Evolutionary conservation across 2,888 invertebrate species (phyloP), one percentile per base, ranked within the genome.

Genomic region (Eugnorisma glareosa): DNA sequence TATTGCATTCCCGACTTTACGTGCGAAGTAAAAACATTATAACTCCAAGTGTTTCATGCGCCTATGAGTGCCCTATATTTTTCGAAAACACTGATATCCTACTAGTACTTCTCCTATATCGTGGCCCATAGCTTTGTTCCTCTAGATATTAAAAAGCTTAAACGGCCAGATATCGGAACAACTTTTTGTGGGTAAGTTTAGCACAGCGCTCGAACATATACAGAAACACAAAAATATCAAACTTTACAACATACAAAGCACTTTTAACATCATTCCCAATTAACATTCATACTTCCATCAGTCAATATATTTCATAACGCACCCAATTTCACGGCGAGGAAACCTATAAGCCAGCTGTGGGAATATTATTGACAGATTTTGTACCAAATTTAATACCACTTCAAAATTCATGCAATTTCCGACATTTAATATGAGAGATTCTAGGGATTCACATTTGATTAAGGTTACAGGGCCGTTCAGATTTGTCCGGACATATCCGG

Each of bases 391-490:
- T n/a, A 48, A 54, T 51, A 48, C 28, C 48, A 68, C 45, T 68
- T 37, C 28, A 57, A 43, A 83, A 67, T 59, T 43, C 61, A 79
- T 15, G 35, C 35, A 48, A 83, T 61, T 43, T 67, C 54, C 43
- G n/a, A 59, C 28, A 37, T 68, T 79, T 31, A 70, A 35, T 74
- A 71, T 45, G 45, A 28, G n/a, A 63, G n/a, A 48, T 69, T 48
- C 67, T 48, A n/a, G 63, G 45, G 24, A 63, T 77, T 77, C n/a
- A 24, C 61, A 45, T 69, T 13, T 45, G 67, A 82, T 66, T 71
- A 63, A 43, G 70, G n/a, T 24, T 45, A n/a, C 64, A 31, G 28
- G 28, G 40, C 15, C 15, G 13, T n/a, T 15, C 8, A 15, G n/a
- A 40, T n/a, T 63, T 63, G 24, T 21, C 13, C 24, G 24, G 37